Base-by-base conservation (phyloP, 1,140 invertebrate genomes). In the Cylas formicarius region DNA sequence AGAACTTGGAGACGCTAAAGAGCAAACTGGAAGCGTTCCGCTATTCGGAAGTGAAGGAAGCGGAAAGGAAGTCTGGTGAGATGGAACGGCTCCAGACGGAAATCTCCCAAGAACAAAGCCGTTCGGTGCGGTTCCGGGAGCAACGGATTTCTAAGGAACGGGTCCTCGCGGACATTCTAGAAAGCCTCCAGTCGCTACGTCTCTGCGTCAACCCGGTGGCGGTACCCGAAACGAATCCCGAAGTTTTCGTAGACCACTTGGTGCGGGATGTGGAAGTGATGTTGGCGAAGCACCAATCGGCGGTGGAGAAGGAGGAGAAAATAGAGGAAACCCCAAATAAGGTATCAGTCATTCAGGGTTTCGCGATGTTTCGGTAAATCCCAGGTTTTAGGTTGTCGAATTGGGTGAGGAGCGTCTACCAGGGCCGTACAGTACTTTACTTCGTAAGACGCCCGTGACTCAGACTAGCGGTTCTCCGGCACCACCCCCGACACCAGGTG, bases 21-120 rank as follows among this genome's bases (percentile, higher is more conserved):
- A 71, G 70, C 0, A 78, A 86, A 62, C 69, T 88, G 17, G 84
- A 88, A 53, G 74, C 74, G 20, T 79, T 77, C 26, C 87, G 85
- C 63, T 87, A 85, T 63, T 80, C 82, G 0, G 82, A 86, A 53
- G 78, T 79, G 3, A 84, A 83, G 61, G 81, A 85, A 50, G 78
- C 78, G 44, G 82, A 87, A 71, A 76, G 56, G 28, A 58, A 58
- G 43, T 47, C 51, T 10, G 36, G 35, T 7, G 50, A 56, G 44
- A 50, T 56, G 40, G 52, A 58, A 29, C 26, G 39, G 9, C 53
- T 53, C 9, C 43, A 54, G 28, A 42, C 32, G 5, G 27, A 46
- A 41, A 54, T 56, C 2, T 32, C 32, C 16, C 24, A 48, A 22
- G 34, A 54, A n/a, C 11, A 48, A 22, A 22, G 24, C 9, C 31